Evolutionary conservation across 1,140 invertebrate genomes (phyloP).

Genomic region (Panagrolaimus sp.): DNA sequence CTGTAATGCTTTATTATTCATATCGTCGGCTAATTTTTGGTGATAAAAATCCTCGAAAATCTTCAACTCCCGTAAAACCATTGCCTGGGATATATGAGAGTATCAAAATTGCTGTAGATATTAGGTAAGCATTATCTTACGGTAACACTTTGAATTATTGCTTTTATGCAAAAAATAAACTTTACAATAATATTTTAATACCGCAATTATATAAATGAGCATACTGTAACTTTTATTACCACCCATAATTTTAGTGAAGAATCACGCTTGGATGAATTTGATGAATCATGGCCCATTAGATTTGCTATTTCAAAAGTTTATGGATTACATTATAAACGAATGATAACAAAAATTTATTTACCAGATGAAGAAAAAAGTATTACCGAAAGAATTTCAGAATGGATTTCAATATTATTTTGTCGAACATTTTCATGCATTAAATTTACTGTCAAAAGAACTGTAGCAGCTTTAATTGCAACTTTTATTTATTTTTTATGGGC

Average conservation of each 20-base stretch:
- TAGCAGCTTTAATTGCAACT: not conserved
- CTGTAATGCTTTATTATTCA: slow-evolving; percentile 51
- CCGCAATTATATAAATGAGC: too few relatives aligned
- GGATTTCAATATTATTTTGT: not conserved
- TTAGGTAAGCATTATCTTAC: too few relatives aligned
- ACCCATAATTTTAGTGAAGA: not conserved
- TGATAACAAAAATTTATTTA: slow-evolving; percentile 3
- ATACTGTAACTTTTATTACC: too few relatives aligned
- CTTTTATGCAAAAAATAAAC: too few relatives aligned
- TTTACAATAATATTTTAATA: too few relatives aligned
- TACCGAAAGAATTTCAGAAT: not conserved
- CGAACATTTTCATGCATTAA: not conserved
- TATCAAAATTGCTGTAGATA: not conserved
- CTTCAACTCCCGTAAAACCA: not conserved
- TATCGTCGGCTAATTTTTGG: slow-evolving; percentile 38
- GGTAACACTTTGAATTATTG: too few relatives aligned
- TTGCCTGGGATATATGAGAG: not conserved
- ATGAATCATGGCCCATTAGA: not conserved
- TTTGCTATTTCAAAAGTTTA: slow-evolving; percentile 10
- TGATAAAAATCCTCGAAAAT: slow-evolving; percentile 5
- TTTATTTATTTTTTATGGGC: not conserved
- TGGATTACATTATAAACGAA: not conserved
- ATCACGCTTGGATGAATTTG: not conserved
- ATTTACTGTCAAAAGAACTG: not conserved
- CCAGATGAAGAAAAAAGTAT: not conserved